A percentile compares a stretch with the other conserved stretches of the same genome.
Evolutionary conservation across 2,797 vertebrate genomes (phyloP).

Genomic region (Nannoperca obscura): DNA sequence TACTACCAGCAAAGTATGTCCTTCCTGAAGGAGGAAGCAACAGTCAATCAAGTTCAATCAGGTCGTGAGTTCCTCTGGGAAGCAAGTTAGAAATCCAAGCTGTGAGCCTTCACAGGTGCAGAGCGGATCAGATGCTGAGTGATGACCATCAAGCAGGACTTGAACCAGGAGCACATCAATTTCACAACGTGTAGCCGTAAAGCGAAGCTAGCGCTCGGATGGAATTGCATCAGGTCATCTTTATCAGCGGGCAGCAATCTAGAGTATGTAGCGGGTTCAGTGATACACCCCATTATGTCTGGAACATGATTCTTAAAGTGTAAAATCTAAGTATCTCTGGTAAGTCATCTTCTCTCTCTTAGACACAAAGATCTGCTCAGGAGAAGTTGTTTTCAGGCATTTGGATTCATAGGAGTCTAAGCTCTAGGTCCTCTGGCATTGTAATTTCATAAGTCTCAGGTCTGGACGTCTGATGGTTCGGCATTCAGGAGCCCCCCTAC

Average conservation of each 20-base stretch:
- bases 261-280: slow-evolving; percentile 37
- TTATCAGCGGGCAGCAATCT: slow-evolving; percentile 52
- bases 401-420: slow-evolving; percentile 25
- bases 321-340: slow-evolving; percentile 28
- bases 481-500: slow-evolving; percentile 87
- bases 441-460: slow-evolving; percentile 77
- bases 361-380: slow-evolving; percentile 40
- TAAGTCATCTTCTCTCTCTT: slow-evolving; percentile 22
- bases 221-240: slow-evolving; percentile 49
- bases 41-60: slow-evolving; percentile 56
- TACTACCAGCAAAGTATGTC: slow-evolving; percentile 36
- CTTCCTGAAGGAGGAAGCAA: slow-evolving; percentile 48
- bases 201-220: slow-evolving; percentile 33
- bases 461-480: slow-evolving; percentile 86
- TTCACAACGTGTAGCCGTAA: slow-evolving; percentile 38
- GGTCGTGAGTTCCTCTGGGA: slow-evolving; percentile 52
- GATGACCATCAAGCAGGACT: slow-evolving; percentile 48
- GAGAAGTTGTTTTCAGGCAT: slow-evolving; percentile 27
- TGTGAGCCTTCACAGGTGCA: slow-evolving; percentile 50
- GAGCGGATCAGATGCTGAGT: slow-evolving; percentile 26
- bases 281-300: slow-evolving; percentile 18
- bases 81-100: slow-evolving; percentile 39
- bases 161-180: slow-evolving; percentile 33
- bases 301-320: slow-evolving; percentile 26
- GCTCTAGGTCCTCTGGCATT: slow-evolving; percentile 30